Evolutionary conservation across 2,888 invertebrate species (phyloP), one percentile per base, ranked within the genome.

Genomic region (Crocallis elinguaria): DNA sequence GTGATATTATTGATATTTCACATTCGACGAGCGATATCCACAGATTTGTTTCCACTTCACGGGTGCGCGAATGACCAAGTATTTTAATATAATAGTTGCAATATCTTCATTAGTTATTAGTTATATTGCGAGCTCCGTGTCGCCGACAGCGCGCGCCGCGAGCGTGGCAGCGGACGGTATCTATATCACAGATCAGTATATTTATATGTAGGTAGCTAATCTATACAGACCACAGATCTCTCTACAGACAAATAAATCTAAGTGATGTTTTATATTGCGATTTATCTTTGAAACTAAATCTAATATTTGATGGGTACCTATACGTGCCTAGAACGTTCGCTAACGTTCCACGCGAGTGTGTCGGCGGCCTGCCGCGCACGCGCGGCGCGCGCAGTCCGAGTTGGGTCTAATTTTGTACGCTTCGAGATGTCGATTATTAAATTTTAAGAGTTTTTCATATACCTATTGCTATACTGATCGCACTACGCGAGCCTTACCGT

Each of bases 1-100:
- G 60, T 49, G 49, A 44, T 45, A 50, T 53, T 44, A 59, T 57
- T 56, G 52, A 67, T 66, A 67, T 58, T 64, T 67, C 63, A 64
- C 63, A 55, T 55, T 66, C 61, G 58, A 64, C 56, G 64, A 68
- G 73, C 75, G 67, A 71, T 72, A 71, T 56, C 66, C 66, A 62
- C 51, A 65, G 59, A 58, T 67, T 62, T 52, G 49, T 57, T 64
- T 59, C 51, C 57, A 44, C 49, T 57, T 37, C 11, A 29, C 39
- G 58, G 36, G 51, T 60, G 68, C 68, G 63, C 64, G 66, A 69
- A 69, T 69, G 79, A 80, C 79, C 79, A 79, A 80, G 56, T 77
- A 75, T 71, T 75, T 74, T 69, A 67, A 69, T 73, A 72, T 66
- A 43, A 58, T n/a, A n/a, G n/a, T 57, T 65, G 68, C 67, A 54